phyloP scores from a whole-genome alignment of 2,797 vertebrate genomes.

The Sebastes ruberrimus region DNA sequence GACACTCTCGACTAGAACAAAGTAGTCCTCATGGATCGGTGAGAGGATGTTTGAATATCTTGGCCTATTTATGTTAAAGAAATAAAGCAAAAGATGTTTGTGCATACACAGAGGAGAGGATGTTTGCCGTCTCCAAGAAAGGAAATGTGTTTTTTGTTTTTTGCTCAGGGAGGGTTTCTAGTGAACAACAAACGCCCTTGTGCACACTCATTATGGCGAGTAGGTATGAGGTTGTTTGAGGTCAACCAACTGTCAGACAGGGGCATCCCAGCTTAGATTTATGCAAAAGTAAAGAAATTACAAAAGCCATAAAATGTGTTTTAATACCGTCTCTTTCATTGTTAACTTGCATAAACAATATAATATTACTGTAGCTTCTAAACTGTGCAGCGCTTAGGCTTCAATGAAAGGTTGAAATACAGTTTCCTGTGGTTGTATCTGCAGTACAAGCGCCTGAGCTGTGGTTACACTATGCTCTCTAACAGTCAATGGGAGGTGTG shows the following conservation, averaged over 20 bases:
- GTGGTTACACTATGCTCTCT: constrained; percentile 64
- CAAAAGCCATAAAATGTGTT: not conserved
- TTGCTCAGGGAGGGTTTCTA: constrained; percentile 44
- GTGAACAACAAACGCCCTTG: constrained; percentile 24
- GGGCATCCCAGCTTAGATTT: not conserved
- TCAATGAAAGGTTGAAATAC: constrained; percentile 50
- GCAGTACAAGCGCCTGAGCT: constrained; percentile 54
- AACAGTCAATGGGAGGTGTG: constrained; percentile 62
- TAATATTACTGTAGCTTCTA: not conserved
- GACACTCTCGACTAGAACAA: not conserved
- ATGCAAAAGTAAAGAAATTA: not conserved
- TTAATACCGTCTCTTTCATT: not conserved
- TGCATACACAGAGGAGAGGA: constrained; percentile 15
- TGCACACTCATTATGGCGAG: constrained; percentile 28
- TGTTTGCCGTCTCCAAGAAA: constrained; percentile 48
- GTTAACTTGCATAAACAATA: not conserved
- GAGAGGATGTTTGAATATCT: not conserved
- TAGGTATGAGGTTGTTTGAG: constrained; percentile 44
- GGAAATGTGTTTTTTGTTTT: constrained; percentile 53
- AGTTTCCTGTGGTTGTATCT: constrained; percentile 77
- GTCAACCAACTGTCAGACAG: constrained; percentile 44
- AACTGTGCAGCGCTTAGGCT: constrained; percentile 6
- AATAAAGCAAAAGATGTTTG: constrained; percentile 28
- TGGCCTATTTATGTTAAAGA: not conserved
- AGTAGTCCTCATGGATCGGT: not conserved